Conservation (phyloP, 2,797 vertebrate genomes). For the Saxicola maurus region DNA sequence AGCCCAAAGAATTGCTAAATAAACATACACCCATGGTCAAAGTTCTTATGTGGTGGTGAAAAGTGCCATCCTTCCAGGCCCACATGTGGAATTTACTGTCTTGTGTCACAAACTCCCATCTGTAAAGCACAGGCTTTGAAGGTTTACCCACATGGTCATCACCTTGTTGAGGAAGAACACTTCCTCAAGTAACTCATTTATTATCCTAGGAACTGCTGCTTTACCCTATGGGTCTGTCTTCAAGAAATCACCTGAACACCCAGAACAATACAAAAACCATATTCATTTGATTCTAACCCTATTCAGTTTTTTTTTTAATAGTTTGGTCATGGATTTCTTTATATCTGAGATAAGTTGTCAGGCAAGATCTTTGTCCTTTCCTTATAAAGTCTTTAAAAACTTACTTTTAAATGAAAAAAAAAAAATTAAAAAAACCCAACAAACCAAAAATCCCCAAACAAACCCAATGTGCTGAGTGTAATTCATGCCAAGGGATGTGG, state of each 20-base stretch:
- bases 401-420: background rate
- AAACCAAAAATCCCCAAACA: background rate
- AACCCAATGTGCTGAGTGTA: background rate
- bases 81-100: background rate
- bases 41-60: background rate
- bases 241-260: background rate
- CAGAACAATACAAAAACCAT: background rate
- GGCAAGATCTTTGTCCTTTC: background rate
- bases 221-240: background rate
- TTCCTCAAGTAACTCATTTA: background rate
- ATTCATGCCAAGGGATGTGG: slow-evolving; percentile 31
- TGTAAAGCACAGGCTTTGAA: background rate
- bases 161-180: background rate
- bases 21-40: background rate
- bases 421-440: too few species aligned
- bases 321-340: background rate
- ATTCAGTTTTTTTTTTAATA: background rate
- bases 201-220: background rate
- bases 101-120: background rate
- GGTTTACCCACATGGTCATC: background rate
- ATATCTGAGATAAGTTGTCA: slow-evolving; percentile 5
- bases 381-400: background rate
- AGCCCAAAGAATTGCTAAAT: background rate
- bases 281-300: background rate
- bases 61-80: background rate